These are phyloP conservation scores for Rhodeus uyekii DNA, from an alignment of 2,797 vertebrate genomes.

Conservation along the genomic window DNA sequence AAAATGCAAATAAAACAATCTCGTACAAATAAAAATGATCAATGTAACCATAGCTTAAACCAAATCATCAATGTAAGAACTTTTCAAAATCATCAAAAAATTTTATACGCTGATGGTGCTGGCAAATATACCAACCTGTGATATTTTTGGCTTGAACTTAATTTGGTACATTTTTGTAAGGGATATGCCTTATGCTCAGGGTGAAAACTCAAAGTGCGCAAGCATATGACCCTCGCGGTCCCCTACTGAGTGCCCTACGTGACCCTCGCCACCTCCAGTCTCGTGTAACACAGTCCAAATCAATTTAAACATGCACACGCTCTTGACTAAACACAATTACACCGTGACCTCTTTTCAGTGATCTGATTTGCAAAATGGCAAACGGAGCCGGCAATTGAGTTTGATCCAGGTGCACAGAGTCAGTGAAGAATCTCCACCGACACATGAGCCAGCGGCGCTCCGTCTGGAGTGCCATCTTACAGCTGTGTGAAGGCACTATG, in stretches of 20 bases:
- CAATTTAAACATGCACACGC: conserved; percentile 33
- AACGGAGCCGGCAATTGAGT: conserved; percentile 39
- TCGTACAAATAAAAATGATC: background rate
- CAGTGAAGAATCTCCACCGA: conserved; percentile 56
- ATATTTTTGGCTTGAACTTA: conserved; percentile 5
- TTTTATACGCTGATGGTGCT: background rate
- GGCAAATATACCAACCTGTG: background rate
- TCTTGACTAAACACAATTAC: conserved; percentile 44
- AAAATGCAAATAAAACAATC: background rate
- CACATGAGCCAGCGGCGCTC: conserved; percentile 57
- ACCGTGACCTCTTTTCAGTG: conserved; percentile 30
- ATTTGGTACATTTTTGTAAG: conserved; percentile 1
- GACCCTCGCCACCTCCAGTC: conserved; percentile 32
- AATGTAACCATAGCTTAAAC: background rate
- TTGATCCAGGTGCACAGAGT: conserved; percentile 42
- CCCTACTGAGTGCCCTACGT: background rate
- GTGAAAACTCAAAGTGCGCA: background rate
- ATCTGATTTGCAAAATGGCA: conserved; percentile 45
- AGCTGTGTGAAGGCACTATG: conserved; percentile 62
- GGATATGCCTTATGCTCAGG: background rate
- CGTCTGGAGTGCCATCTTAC: conserved; percentile 63
- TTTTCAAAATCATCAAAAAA: background rate
- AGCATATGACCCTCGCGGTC: conserved; percentile 15
- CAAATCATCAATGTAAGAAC: background rate
- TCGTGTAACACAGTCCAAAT: conserved; percentile 33